Evolutionary conservation across 2,113 vertebrate genomes (phyloP).

Genomic region (Conger conger): DNA sequence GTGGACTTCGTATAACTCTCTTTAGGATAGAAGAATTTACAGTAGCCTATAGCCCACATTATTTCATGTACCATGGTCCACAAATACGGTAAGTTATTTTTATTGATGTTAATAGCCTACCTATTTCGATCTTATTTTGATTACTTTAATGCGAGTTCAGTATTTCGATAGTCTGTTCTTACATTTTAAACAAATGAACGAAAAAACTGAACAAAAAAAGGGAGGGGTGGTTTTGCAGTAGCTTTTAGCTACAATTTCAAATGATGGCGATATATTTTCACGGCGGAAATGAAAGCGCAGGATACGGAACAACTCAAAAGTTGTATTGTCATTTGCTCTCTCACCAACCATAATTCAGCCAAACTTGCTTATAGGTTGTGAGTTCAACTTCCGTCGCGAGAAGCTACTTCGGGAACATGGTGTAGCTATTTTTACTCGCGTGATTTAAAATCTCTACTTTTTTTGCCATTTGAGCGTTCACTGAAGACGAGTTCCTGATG

Average conservation of each 20-base stretch:
- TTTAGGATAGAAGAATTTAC: not conserved
- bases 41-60: not conserved
- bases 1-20: not conserved
- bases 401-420: slow-evolving; percentile 40
- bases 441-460: not conserved
- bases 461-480: not conserved
- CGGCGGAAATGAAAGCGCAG: no score
- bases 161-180: not conserved
- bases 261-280: not conserved
- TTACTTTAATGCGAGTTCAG: not conserved
- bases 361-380: not conserved
- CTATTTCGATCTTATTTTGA: not conserved
- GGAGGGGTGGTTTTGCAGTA: not conserved
- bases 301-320: not conserved
- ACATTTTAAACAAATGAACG: not conserved
- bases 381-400: not conserved
- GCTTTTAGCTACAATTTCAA: not conserved
- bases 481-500: not conserved
- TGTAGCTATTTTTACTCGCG: slow-evolving; percentile 36
- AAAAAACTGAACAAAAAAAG: no score
- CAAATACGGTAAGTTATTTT: slow-evolving; percentile 68
- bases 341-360: not conserved
- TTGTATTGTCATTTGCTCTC: not conserved
- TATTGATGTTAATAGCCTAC: not conserved
- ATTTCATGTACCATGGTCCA: slow-evolving; percentile 65